These are phyloP conservation scores for Coenonympha arcania DNA, from an alignment of 2,888 invertebrate species.

Conservation along the genomic window DNA sequence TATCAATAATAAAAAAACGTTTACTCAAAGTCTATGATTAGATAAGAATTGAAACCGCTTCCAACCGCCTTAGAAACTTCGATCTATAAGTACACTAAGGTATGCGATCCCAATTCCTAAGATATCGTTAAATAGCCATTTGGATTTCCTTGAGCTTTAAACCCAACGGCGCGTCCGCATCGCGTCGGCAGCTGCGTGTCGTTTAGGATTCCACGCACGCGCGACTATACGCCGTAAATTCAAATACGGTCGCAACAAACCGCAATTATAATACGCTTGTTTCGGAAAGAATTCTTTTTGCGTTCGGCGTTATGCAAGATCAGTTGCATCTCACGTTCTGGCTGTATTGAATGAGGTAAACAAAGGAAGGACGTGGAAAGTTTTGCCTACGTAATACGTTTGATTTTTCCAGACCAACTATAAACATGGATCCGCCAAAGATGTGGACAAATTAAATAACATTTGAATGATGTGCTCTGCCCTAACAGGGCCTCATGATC, in stretches of 20 bases:
- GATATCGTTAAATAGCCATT: constrained; percentile 28
- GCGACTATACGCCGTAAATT: constrained; percentile 53
- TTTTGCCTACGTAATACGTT: too few species aligned
- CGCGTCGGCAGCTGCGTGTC: constrained; percentile 46
- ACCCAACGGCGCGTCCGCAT: constrained; percentile 36
- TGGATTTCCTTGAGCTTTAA: constrained; percentile 41
- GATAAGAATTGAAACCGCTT: too few species aligned
- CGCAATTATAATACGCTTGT: constrained; percentile 60
- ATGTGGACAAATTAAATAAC: too few species aligned
- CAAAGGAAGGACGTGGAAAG: not conserved
- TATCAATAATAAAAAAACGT: too few species aligned
- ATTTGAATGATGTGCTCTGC: too few species aligned
- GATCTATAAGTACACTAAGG: not conserved
- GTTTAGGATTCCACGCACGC: constrained; percentile 55
- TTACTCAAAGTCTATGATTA: too few species aligned
- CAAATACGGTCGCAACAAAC: constrained; percentile 60
- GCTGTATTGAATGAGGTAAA: not conserved
- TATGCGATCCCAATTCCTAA: not conserved
- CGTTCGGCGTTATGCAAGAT: constrained; percentile 36
- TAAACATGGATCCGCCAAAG: too few species aligned
- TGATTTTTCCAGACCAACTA: too few species aligned
- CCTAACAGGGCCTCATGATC: too few species aligned
- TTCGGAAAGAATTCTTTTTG: constrained; percentile 39
- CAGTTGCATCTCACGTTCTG: constrained; percentile 13
- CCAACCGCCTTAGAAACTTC: too few species aligned